Base-by-base conservation (phyloP, 30 jellyfish, hydroid and myxozoan species). In the Pelagia noctiluca region DNA sequence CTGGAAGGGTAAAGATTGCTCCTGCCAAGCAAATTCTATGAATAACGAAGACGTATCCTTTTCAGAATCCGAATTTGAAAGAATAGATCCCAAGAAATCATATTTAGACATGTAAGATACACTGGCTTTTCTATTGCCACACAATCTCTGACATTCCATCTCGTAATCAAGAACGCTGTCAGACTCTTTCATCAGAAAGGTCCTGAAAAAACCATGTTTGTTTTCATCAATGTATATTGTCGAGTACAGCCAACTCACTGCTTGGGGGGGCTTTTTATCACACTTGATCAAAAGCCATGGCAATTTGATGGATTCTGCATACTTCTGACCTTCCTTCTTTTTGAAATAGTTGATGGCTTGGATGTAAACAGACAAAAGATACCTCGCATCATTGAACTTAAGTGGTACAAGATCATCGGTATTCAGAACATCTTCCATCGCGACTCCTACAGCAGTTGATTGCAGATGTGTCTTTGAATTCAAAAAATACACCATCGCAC, bases 241-340 rank as follows among this genome's bases (percentile, higher is more conserved):
- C 29, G 83, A 85, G 62, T 68, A 74, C 35, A 85, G 48, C 95
- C 95, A 85, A 28, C 82, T 18, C 16, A 85, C 61, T 23, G 24
- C 32, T 75, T 85, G 83, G 4, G 95, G 95, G 22, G 23, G 23
- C 25, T 63, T 77, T 19, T 62, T 30, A 5, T 62, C 84, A 48
- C 95, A 85, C 35, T 85, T 85, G 2, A 85, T 30, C 29, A 85
- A 70, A n/a, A 85, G 75, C 86, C 83, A 74, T 0, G 95, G 95
- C 0, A 85, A 37, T 12, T 13, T 16, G 47, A 80, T 12, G 11
- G 48, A 48, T 54, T 50, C 36, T 34, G 48, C 38, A 8, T 42
- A 36, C 10, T 37, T 48, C 2, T 66, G 34, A 7, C 36, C 33
- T 1, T 22, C 3, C 34, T 32, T 65, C n/a, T 4, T 31, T 32